Evolutionary conservation across 2,888 invertebrate species (phyloP).

Genomic region (Acronicta aceris): DNA sequence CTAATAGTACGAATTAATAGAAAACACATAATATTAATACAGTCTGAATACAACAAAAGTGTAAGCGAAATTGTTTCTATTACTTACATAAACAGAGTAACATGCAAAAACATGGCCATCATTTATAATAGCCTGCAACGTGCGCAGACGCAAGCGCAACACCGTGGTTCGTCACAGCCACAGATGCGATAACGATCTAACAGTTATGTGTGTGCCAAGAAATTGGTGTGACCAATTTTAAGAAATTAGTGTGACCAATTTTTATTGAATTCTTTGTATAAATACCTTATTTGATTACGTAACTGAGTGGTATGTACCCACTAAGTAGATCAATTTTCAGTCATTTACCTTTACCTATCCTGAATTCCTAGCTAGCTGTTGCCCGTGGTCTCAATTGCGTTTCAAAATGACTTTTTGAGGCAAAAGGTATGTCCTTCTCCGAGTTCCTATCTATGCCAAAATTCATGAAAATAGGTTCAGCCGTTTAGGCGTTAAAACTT

Average conservation of each 20-base stretch:
- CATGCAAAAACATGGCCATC: conserved; percentile 11
- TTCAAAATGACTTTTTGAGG: too few species aligned
- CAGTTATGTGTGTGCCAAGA: conserved; percentile 18
- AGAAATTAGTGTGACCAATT: conserved; percentile 46
- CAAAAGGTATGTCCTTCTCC: too few species aligned
- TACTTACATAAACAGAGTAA: conserved; percentile 30
- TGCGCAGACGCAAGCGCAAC: conserved; percentile 40
- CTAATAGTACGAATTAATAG: not conserved
- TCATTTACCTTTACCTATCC: too few species aligned
- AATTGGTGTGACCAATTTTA: conserved; percentile 47
- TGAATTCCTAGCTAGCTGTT: too few species aligned
- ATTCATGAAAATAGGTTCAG: too few species aligned
- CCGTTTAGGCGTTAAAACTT: too few species aligned
- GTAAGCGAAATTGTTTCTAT: conserved; percentile 31
- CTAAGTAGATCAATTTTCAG: too few species aligned
- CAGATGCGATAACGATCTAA: conserved; percentile 48
- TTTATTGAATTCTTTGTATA: conserved; percentile 23
- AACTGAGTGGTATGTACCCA: not conserved
- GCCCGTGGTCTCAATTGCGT: too few species aligned
- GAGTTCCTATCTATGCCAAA: too few species aligned
- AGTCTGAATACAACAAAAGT: conserved; percentile 15
- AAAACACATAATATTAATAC: not conserved
- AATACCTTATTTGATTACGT: conserved; percentile 5
- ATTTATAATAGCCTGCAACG: conserved; percentile 9
- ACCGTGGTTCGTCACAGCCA: conserved; percentile 32